Evolutionary conservation across 2,797 vertebrate genomes (phyloP).

Genomic region (Acomys russatus): DNA sequence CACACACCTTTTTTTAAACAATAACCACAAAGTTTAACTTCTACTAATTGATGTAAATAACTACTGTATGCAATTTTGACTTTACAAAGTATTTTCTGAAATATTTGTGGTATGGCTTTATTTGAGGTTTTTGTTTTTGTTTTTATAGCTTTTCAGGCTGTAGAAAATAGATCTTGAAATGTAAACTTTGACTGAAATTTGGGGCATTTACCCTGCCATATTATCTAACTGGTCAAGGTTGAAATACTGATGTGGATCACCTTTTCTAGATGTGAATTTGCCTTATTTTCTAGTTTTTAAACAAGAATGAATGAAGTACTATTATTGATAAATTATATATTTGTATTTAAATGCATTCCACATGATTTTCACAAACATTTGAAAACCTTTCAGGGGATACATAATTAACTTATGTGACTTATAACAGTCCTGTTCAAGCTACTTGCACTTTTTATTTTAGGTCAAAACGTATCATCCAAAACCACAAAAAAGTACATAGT

Average conservation of each 20-base stretch:
- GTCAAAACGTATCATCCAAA: constrained; percentile 75
- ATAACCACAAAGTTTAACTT: constrained; percentile 79
- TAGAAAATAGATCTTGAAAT: constrained; percentile 86
- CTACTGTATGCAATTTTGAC: constrained; percentile 87
- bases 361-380: constrained; percentile 73
- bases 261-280: constrained; percentile 88
- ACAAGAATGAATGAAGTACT: constrained; percentile 73
- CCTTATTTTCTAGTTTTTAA: constrained; percentile 89
- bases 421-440: constrained; percentile 82
- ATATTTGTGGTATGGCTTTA: constrained; percentile 84
- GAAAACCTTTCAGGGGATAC: constrained; percentile 64
- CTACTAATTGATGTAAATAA: constrained; percentile 88
- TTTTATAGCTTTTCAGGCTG: constrained; percentile 88
- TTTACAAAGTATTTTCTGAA: constrained; percentile 88
- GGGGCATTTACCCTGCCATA: constrained; percentile 78
- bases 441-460: constrained; percentile 82
- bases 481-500: constrained; percentile 44
- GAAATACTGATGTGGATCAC: constrained; percentile 84
- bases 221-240: constrained; percentile 79
- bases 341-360: constrained; percentile 87
- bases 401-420: constrained; percentile 82
- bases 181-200: constrained; percentile 78
- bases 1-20: constrained; percentile 83
- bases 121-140: constrained; percentile 75
- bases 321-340: constrained; percentile 89